A percentile compares a stretch with the other conserved stretches of the same genome.
Evolutionary conservation across 2,113 vertebrate species (phyloP).

Genomic region (Limanda limanda): DNA sequence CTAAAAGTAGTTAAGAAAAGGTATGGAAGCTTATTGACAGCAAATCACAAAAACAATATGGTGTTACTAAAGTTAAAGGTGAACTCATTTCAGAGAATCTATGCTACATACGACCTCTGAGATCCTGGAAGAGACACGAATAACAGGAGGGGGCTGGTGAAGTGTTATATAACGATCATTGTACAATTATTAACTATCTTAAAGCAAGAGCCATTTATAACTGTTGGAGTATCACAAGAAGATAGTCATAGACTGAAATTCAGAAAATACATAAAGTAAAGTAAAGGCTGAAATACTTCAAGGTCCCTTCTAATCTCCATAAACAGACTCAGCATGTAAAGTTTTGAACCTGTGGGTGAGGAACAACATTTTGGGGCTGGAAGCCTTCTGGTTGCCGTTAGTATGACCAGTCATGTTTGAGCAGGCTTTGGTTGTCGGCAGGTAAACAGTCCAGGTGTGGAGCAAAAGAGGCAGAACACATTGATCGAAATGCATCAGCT

Average conservation of each 20-base stretch:
- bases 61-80: background rate
- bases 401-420: no score
- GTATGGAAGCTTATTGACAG: conserved; percentile 4
- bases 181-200: conserved; percentile 23
- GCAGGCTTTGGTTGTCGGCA: no score
- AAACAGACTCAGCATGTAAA: no score
- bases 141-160: conserved; percentile 13
- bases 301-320: no score
- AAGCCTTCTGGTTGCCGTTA: no score
- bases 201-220: conserved; percentile 14
- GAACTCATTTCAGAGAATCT: conserved; percentile 12
- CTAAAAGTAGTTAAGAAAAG: conserved; percentile 34
- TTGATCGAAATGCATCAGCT: no score
- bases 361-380: no score
- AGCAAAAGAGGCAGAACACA: no score
- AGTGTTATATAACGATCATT: conserved; percentile 22
- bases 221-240: conserved; percentile 17
- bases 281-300: no score
- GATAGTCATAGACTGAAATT: conserved; percentile 3
- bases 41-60: conserved; percentile 15
- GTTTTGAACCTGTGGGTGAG: no score
- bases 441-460: no score
- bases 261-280: background rate
- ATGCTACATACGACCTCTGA: background rate
- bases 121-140: conserved; percentile 21